Evolutionary conservation across 2,888 invertebrate species (phyloP).

Genomic region (Anthophora plumipes): DNA sequence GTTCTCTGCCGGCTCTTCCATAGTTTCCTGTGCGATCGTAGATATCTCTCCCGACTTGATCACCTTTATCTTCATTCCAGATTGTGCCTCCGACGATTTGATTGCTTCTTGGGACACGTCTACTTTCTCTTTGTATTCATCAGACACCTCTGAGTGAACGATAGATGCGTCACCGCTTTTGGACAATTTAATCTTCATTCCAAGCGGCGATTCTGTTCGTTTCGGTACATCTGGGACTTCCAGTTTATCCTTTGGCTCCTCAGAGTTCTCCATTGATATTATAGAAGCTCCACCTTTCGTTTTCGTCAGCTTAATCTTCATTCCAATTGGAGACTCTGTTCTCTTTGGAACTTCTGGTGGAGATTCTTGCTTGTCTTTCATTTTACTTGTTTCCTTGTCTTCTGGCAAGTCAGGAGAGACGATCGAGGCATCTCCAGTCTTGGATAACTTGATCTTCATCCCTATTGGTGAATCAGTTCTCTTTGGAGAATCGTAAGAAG

Average conservation of each 20-base stretch:
- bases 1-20: conserved; percentile 24
- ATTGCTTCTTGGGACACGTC: conserved; percentile 50
- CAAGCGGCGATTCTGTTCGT: conserved; percentile 80
- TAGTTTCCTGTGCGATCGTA: conserved; percentile 6
- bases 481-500: conserved; percentile 58
- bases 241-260: conserved; percentile 66
- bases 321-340: conserved; percentile 80
- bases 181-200: conserved; percentile 81
- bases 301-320: conserved; percentile 81
- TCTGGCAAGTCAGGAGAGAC: conserved; percentile 69
- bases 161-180: conserved; percentile 78
- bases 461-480: conserved; percentile 77
- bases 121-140: conserved; percentile 69
- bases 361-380: conserved; percentile 70
- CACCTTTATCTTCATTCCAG: conserved; percentile 62
- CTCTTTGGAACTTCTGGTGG: conserved; percentile 74
- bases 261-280: conserved; percentile 66
- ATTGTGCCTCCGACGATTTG: conserved; percentile 48
- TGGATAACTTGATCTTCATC: conserved; percentile 81
- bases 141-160: conserved; percentile 74
- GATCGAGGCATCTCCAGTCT: conserved; percentile 77
- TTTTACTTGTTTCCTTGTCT: conserved; percentile 61
- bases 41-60: conserved; percentile 53
- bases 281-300: conserved; percentile 76
- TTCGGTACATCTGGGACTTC: conserved; percentile 73